phyloP scores from a whole-genome alignment of 2,113 vertebrate genomes.

The Rhabdornis inornatus region DNA sequence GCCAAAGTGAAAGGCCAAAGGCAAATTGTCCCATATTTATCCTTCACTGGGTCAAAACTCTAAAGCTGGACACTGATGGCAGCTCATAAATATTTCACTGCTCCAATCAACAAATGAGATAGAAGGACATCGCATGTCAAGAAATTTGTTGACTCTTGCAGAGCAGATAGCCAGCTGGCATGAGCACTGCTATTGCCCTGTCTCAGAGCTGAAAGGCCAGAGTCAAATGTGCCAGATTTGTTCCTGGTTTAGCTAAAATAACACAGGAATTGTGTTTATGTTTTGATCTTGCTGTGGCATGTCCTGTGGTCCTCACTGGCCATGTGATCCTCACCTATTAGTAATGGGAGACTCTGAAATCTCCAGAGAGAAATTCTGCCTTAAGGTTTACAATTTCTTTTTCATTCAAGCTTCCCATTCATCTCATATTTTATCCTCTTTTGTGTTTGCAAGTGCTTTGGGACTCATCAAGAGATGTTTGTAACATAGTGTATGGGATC shows the following conservation, averaged over 20 bases:
- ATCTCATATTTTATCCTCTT: slow-evolving; percentile 36
- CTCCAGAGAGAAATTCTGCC: neutral
- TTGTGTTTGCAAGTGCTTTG: slow-evolving; percentile 8
- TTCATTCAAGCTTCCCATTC: slow-evolving; percentile 50
- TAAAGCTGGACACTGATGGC: slow-evolving; percentile 14
- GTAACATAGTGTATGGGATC: neutral
- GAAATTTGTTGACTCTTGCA: slow-evolving; percentile 61
- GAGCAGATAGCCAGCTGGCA: slow-evolving; percentile 56
- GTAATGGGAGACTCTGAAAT: neutral
- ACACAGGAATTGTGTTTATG: neutral
- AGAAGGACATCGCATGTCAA: slow-evolving; percentile 44
- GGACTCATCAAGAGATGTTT: neutral
- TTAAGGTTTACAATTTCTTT: neutral
- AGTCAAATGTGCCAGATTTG: slow-evolving; percentile 27
- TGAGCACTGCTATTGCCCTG: neutral
- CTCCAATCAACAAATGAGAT: slow-evolving; percentile 47
- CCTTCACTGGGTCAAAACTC: slow-evolving; percentile 16
- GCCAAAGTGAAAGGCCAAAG: slow-evolving; percentile 66
- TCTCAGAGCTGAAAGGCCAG: slow-evolving; percentile 41
- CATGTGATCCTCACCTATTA: neutral
- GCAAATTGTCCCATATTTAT: slow-evolving; percentile 52
- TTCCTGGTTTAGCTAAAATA: slow-evolving; percentile 30
- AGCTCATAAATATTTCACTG: slow-evolving; percentile 37
- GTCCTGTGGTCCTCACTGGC: neutral
- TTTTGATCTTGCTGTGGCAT: neutral